phyloP scores from a whole-genome alignment of 2,113 vertebrate species.

The Pomatorhinus ruficollis region DNA sequence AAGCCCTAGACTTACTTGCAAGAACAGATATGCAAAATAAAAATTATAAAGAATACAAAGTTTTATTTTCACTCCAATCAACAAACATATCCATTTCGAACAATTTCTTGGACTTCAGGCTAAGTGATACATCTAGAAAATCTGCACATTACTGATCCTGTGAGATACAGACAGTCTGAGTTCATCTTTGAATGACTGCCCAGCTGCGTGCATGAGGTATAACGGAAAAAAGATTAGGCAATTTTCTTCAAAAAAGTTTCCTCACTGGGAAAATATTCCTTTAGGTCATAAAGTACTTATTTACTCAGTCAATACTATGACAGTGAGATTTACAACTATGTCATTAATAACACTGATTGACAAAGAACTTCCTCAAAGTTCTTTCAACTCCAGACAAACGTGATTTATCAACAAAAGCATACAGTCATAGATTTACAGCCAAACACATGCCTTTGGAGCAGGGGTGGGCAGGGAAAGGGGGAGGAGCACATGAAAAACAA shows the following conservation, averaged over 20 bases:
- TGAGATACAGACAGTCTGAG: not conserved
- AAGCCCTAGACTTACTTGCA: not conserved
- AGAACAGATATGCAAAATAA: not conserved
- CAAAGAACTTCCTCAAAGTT: conserved; percentile 26
- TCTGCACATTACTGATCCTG: not conserved
- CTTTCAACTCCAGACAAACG: conserved; percentile 18
- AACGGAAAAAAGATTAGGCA: not conserved
- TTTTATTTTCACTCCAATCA: not conserved
- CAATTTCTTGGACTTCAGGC: not conserved
- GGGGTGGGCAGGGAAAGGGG: not conserved
- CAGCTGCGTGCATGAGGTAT: not conserved
- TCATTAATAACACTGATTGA: conserved; percentile 28
- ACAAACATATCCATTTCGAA: not conserved
- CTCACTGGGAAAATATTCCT: conserved; percentile 33
- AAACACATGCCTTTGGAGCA: not conserved
- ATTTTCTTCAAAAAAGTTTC: conserved; percentile 4
- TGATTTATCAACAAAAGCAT: not conserved
- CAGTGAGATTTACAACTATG: not conserved
- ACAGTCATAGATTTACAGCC: not conserved
- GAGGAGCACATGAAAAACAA: not conserved
- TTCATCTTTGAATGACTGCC: not conserved
- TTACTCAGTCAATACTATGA: conserved; percentile 18
- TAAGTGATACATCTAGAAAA: not conserved
- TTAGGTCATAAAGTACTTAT: conserved; percentile 7
- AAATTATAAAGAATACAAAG: not conserved